These are phyloP conservation scores for Python bivittatus DNA, from an alignment of 2,113 vertebrate species.

Conservation along the genomic window DNA sequence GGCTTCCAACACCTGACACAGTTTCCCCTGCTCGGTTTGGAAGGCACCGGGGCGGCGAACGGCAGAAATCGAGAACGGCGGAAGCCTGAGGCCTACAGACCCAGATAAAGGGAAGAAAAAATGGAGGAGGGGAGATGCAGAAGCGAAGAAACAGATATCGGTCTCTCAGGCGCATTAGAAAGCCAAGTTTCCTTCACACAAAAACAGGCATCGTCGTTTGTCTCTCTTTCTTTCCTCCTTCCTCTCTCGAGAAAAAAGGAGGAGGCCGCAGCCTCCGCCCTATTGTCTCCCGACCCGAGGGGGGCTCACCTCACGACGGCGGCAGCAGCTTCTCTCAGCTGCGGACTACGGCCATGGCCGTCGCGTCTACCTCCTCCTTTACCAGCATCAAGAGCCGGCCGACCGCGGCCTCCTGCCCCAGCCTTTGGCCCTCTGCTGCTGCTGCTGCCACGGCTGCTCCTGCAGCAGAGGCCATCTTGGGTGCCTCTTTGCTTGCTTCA, in stretches of 20 bases:
- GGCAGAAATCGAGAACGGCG: conserved; percentile 33
- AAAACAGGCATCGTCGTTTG: background rate
- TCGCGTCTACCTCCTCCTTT: conserved; percentile 34
- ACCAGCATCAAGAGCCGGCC: conserved; percentile 34
- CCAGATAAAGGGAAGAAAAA: background rate
- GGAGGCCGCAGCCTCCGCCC: conserved; percentile 9
- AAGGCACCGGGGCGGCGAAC: background rate
- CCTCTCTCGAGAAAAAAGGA: background rate
- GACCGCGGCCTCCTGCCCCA: conserved; percentile 46
- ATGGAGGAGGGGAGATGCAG: background rate
- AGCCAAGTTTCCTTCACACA: background rate
- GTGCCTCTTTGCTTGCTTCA: conserved; percentile 58
- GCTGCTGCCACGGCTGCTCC: conserved; percentile 56
- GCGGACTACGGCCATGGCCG: conserved; percentile 57
- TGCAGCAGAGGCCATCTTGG: conserved; percentile 81
- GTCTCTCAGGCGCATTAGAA: background rate
- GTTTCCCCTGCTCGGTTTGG: background rate
- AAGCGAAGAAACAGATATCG: background rate
- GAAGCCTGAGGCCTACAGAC: conserved; percentile 60
- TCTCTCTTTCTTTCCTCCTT: background rate
- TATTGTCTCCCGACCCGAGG: conserved; percentile 19
- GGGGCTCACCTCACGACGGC: conserved; percentile 73
- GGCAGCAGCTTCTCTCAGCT: conserved; percentile 70
- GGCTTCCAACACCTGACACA: background rate
- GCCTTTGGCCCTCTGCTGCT: conserved; percentile 58